Base-by-base conservation (phyloP, 2,888 invertebrate species). In the Sisyra terminalis region DNA sequence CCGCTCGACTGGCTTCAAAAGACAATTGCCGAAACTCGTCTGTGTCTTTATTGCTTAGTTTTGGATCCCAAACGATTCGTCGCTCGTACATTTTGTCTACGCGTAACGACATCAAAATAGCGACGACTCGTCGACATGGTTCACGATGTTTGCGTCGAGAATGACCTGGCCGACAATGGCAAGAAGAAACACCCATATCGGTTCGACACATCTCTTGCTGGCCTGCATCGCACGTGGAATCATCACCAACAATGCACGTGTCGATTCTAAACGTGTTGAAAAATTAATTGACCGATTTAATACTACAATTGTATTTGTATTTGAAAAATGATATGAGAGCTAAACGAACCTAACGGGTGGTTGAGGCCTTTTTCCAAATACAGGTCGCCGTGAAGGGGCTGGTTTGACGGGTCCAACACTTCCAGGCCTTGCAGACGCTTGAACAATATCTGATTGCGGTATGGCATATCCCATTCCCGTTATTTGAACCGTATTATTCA, bases 221-320 rank as follows among this genome's bases (percentile, higher is more conserved):
- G 1, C 85, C 80, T 43, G 77, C 75, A 54, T 90, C 89, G 51
- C 92, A 92, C 0, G 92, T 90, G 1, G 85, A 80, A 51, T 88
- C 86, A 51, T 92, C 90, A 1, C 90, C 92, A 0, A 92, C 90
- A 14, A 92, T 90, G 53, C 92, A 92, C 0, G 92, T 92, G 57
- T 92, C 92, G 46, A 92, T 92, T 50, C 90, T 55, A 55, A 35
- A 46, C 37, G 16, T 15, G 32, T 32, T 6, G 14, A 8, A 39
- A 31, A n/a, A 29, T 29, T 13, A 15, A 11, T 34, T 34, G 15
- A 34, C 5, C 8, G 62, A 60, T 41, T 57, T 61, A 3, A 61
- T 61, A n/a, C n/a, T n/a, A n/a, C n/a, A n/a, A n/a, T n/a, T n/a
- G n/a, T 2, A 59, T 55, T 37, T 59, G 52, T 16, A 57, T 57